Evolutionary conservation across 2,888 invertebrate species (phyloP).

Genomic region (Sphecodes monilicornis): DNA sequence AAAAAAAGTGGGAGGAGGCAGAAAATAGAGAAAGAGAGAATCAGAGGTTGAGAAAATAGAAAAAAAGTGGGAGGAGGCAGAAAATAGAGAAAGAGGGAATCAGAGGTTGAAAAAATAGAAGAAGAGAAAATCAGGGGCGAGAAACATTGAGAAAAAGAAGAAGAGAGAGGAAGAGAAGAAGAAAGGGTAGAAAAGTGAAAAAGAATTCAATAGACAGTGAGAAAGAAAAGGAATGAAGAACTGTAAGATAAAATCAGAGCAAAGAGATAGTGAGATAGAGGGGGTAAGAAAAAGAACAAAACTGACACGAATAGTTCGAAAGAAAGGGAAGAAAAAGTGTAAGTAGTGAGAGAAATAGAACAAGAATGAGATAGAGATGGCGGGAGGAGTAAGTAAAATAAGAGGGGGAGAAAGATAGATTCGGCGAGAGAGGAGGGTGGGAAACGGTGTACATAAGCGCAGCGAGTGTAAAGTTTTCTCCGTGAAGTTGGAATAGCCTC

Average conservation of each 20-base stretch:
- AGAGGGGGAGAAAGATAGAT: background rate
- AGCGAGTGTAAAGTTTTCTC: slow-evolving; percentile 36
- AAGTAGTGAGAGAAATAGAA: background rate
- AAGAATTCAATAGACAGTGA: background rate
- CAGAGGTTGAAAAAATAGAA: too few relatives aligned
- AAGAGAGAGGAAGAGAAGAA: too few relatives aligned
- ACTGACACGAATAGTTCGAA: background rate
- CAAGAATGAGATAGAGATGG: background rate
- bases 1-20: too few relatives aligned
- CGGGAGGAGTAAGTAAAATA: background rate
- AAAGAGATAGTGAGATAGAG: background rate
- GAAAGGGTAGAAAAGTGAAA: too few relatives aligned
- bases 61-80: too few relatives aligned
- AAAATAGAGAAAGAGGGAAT: too few relatives aligned
- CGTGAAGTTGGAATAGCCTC: slow-evolving; percentile 31
- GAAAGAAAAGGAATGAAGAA: background rate
- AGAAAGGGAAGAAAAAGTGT: background rate
- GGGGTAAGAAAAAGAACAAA: background rate
- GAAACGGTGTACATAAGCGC: background rate
- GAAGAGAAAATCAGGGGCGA: too few relatives aligned
- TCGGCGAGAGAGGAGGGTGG: background rate
- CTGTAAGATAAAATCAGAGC: background rate
- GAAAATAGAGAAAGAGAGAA: too few relatives aligned
- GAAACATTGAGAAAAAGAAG: too few relatives aligned
- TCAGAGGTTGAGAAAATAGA: too few relatives aligned